Base-by-base conservation (phyloP, 2,888 invertebrate species). In the Eurois occulta region DNA sequence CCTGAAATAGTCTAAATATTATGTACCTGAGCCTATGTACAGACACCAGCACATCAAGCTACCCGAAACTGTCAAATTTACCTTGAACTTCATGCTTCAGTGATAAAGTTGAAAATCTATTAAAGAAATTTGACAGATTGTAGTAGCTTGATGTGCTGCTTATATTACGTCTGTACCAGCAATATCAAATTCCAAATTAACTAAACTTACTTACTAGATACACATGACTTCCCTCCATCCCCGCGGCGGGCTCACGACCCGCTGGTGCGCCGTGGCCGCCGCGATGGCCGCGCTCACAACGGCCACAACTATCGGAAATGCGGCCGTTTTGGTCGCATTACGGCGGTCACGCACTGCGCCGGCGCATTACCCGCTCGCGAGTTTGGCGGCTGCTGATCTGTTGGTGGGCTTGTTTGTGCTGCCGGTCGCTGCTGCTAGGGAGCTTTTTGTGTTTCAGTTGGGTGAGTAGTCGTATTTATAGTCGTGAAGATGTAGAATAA, bases 341-440 rank as follows among this genome's bases (percentile, higher is more conserved):
- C 84, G 90, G 70, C 90, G 93, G 3, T 91, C 93, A n/a, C 88
- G 90, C 58, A 92, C 93, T 0, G 92, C 94, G n/a, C 97, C 98
- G 0, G 97, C 97, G 6, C 97, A 98, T 90, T 97, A 97, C 88
- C 97, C 98, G 78, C 97, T 98, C n/a, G 97, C 97, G 3, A 98
- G 98, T 84, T 91, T 98, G 80, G 98, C 98, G 0, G 94, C 97
- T 0, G 98, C 98, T 3, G 98, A 98, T 88, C 92, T 98, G 46
- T 93, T 98, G 72, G 95, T 98, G 2, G 98, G 97, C 0, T 58
- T 94, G 1, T 95, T 96, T 7, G 97, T 97, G 28, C 91, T 97
- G 65, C 97, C 97, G 0, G 92, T 97, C 3, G 97, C 97, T 0
- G 97, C 97, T 4, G 95, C 95, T 1, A 93, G 97, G 75, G 97